Conservation (phyloP, 2,113 vertebrate genomes). For the Lipophrys pholis region DNA sequence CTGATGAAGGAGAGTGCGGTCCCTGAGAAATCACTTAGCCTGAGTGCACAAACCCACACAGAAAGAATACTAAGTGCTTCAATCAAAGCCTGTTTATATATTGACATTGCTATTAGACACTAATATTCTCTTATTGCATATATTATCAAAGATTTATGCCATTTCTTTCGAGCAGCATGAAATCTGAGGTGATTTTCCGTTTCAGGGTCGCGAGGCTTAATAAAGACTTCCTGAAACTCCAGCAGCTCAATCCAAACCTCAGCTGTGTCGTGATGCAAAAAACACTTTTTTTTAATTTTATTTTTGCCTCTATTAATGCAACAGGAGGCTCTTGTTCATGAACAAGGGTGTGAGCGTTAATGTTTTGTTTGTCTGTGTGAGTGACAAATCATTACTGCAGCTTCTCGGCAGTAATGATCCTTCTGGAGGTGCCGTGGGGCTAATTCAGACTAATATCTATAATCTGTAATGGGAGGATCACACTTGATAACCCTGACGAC, state of each 20-base stretch:
- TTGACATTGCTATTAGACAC: constrained; percentile 23
- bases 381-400: constrained; percentile 22
- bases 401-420: constrained; percentile 38
- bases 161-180: background rate
- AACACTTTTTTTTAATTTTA: background rate
- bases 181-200: background rate
- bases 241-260: background rate
- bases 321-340: background rate
- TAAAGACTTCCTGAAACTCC: background rate
- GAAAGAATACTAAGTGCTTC: constrained; percentile 30
- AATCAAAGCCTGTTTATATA: constrained; percentile 47
- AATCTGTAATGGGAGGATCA: constrained; percentile 28
- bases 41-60: constrained; percentile 33
- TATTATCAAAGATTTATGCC: constrained; percentile 37
- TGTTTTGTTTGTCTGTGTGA: constrained; percentile 4
- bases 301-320: constrained; percentile 10
- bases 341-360: constrained; percentile 1
- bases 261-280: background rate
- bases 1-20: constrained; percentile 47
- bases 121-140: constrained; percentile 34
- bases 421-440: constrained; percentile 22
- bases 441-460: constrained; percentile 53
- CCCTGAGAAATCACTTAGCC: constrained; percentile 67
- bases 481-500: constrained; percentile 32
- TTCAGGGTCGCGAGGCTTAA: constrained; percentile 19